Conservation (phyloP, 2,888 invertebrate species). For the Lasioglossum morio region DNA sequence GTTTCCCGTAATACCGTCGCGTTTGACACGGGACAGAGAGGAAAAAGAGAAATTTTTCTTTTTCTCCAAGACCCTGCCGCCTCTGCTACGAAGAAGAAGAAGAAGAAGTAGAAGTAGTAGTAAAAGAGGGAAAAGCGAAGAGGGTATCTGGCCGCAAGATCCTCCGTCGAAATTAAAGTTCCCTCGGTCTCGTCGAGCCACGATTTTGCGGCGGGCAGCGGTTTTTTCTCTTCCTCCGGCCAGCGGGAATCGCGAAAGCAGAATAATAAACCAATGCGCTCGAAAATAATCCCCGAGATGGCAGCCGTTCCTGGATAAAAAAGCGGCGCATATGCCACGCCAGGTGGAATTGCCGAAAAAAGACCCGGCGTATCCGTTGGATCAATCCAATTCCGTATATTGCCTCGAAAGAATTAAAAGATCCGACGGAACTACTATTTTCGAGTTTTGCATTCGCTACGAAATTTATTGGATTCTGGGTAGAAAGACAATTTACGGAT, state of each 20-base stretch:
- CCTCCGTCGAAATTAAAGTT: slow-evolving; percentile 38
- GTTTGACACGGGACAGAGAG: slow-evolving; percentile 8
- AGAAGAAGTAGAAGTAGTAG: background rate
- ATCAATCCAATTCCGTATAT: background rate
- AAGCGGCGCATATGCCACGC: slow-evolving; percentile 10
- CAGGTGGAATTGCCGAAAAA: background rate
- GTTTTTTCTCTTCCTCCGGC: slow-evolving; percentile 10
- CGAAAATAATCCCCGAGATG: slow-evolving; percentile 46
- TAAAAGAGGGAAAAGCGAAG: background rate
- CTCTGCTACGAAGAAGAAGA: background rate
- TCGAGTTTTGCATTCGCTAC: background rate
- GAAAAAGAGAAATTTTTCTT: background rate
- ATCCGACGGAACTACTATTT: background rate
- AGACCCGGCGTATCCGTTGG: background rate
- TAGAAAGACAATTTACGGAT: background rate
- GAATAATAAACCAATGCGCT: slow-evolving; percentile 50
- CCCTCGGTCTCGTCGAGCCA: slow-evolving; percentile 4
- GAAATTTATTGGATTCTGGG: background rate
- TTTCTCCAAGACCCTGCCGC: background rate
- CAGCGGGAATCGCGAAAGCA: slow-evolving; percentile 1
- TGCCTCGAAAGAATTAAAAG: background rate
- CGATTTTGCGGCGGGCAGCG: slow-evolving; percentile 9
- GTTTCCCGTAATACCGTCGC: background rate
- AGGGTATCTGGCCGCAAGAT: slow-evolving; percentile 13
- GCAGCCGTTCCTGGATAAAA: slow-evolving; percentile 19